A percentile compares a stretch with the other conserved stretches of the same genome.
These are phyloP conservation scores for Threskiornis aethiopicus DNA, from an alignment of 2,797 vertebrate species.

Conservation along the genomic window DNA sequence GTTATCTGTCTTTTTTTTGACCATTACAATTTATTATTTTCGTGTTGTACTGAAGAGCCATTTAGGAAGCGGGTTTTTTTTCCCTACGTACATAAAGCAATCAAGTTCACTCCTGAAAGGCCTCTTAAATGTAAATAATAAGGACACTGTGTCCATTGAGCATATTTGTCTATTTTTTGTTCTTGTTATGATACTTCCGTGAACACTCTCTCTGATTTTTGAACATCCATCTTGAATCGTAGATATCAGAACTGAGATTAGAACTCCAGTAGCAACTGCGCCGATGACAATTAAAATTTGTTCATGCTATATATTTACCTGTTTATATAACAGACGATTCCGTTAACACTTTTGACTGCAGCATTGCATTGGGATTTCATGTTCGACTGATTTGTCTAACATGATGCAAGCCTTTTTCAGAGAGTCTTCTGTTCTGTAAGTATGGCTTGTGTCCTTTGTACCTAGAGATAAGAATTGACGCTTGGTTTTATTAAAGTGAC, in stretches of 20 bases:
- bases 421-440: not conserved
- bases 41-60: not conserved
- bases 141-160: not conserved
- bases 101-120: not conserved
- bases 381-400: not conserved
- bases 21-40: not conserved
- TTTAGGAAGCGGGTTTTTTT: rapidly evolving
- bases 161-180: not conserved
- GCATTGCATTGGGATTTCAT: not conserved
- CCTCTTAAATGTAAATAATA: not conserved
- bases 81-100: rapidly evolving
- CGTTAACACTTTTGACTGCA: not conserved
- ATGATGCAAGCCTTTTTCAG: not conserved
- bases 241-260: not conserved
- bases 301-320: not conserved
- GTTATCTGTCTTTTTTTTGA: not conserved
- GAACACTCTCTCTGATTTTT: not conserved
- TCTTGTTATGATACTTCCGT: not conserved
- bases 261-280: not conserved
- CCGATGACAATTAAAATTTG: not conserved
- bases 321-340: not conserved
- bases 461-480: not conserved
- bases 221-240: not conserved
- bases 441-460: not conserved
- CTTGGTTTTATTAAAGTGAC: not conserved